phyloP scores from a whole-genome alignment of 37 sponge, comb jelly and placozoan species.

The Spongilla lacustris region DNA sequence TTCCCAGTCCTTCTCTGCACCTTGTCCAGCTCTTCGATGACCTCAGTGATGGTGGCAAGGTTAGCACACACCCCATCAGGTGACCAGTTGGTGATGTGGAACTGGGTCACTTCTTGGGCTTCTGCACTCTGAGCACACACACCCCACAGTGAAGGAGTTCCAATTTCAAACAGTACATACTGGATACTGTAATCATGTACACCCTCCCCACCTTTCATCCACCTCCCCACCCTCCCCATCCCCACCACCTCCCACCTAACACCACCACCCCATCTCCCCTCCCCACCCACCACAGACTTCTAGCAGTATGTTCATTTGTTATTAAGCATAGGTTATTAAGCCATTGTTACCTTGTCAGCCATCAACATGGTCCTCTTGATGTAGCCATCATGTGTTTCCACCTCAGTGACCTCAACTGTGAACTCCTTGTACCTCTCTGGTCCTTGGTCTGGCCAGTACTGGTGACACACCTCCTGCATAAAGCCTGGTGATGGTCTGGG shows the following conservation, averaged over 20 bases:
- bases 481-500: neutral
- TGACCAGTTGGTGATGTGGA: conserved; percentile 53
- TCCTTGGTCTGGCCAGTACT: conserved; percentile 80
- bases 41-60: conserved; percentile 2
- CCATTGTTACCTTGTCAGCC: conserved; percentile 26
- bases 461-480: conserved; percentile 53
- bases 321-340: too few species aligned
- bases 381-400: conserved; percentile 41
- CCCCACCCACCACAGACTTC: too few species aligned
- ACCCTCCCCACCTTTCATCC: too few species aligned
- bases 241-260: too few species aligned
- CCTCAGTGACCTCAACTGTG: conserved; percentile 22
- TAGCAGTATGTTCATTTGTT: too few species aligned
- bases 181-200: too few species aligned
- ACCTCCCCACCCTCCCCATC: too few species aligned
- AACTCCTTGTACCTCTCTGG: conserved; percentile 23
- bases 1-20: conserved; percentile 67
- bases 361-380: conserved; percentile 21
- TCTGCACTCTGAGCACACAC: conserved; percentile 9
- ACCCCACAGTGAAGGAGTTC: neutral
- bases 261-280: too few species aligned
- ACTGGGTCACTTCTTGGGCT: conserved; percentile 41
- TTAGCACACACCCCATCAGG: conserved; percentile 22
- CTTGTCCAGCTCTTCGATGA: conserved; percentile 48
- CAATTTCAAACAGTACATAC: too few species aligned